Percentiles rank a stretch among this genome's conserved stretches.
phyloP scores from a whole-genome alignment of 2,888 invertebrate species.

The Metalampra italica region DNA sequence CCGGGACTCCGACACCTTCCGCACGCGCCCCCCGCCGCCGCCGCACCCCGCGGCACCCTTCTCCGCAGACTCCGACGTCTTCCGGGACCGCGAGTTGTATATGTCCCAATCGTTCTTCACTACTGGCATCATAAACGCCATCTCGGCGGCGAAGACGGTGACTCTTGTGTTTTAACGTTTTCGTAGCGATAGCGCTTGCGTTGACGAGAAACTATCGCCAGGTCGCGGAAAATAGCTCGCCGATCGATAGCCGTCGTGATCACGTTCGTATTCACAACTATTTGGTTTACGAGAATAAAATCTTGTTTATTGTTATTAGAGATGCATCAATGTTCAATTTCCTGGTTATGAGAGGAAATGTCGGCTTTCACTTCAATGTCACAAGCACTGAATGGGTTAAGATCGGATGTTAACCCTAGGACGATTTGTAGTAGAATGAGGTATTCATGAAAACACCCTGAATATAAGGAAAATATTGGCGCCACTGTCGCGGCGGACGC shows the following conservation, averaged over 20 bases:
- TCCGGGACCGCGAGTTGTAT: constrained; percentile 89
- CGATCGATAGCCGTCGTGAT: constrained; percentile 39
- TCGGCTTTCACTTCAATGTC: constrained; percentile 71
- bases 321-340: constrained; percentile 29
- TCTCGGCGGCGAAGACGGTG: constrained; percentile 72
- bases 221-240: constrained; percentile 39
- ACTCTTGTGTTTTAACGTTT: constrained; percentile 67
- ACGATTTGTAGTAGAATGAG: constrained; percentile 73
- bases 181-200: constrained; percentile 47
- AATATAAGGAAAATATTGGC: constrained; percentile 76
- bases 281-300: constrained; percentile 25
- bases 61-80: constrained; percentile 84
- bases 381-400: constrained; percentile 48
- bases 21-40: constrained; percentile 68
- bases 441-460: constrained; percentile 73
- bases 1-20: constrained; percentile 86
- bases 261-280: constrained; percentile 23
- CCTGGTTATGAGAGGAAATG: constrained; percentile 32
- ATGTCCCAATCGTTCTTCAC: constrained; percentile 96
- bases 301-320: constrained; percentile 25
- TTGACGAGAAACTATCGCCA: constrained; percentile 30
- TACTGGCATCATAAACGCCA: constrained; percentile 98
- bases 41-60: constrained; percentile 38
- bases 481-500: constrained; percentile 56
- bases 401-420: constrained; percentile 68